phyloP scores from a whole-genome alignment of 2,797 vertebrate species.

The Cossypha heuglini region DNA sequence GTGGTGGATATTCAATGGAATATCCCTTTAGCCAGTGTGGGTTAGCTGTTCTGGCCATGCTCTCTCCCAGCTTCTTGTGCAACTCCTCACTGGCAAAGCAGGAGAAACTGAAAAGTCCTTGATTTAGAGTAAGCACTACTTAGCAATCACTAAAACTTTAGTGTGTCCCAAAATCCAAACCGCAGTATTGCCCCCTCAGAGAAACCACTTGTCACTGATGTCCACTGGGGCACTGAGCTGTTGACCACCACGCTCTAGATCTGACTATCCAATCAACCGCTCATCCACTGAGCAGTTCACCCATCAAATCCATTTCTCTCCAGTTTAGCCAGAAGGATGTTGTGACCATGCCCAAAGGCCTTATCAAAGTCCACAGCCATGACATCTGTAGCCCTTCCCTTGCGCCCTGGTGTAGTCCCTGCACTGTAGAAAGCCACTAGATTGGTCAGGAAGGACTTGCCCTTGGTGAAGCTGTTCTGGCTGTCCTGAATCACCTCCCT shows the following conservation, averaged over 20 bases:
- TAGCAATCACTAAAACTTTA: background rate
- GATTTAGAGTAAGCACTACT: background rate
- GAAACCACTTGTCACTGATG: background rate
- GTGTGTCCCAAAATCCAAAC: background rate
- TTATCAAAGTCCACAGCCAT: background rate
- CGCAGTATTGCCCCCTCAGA: background rate
- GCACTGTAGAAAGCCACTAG: background rate
- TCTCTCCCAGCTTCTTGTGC: background rate
- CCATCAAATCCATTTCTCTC: background rate
- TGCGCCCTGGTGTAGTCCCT: background rate
- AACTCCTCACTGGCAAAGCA: background rate
- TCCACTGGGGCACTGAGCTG: background rate
- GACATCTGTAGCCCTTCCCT: background rate
- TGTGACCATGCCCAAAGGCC: background rate
- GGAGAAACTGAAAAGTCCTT: background rate
- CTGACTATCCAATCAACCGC: background rate
- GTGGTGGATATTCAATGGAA: background rate
- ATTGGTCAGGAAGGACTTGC: background rate
- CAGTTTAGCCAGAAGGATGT: background rate
- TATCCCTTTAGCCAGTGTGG: background rate
- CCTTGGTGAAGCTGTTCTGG: background rate
- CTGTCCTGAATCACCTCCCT: background rate
- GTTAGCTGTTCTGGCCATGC: background rate
- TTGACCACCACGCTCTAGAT: background rate
- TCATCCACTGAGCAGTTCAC: background rate